Evolutionary conservation across 2,888 invertebrate genomes (phyloP).

Genomic region (Scelioninae gen. 2): DNA sequence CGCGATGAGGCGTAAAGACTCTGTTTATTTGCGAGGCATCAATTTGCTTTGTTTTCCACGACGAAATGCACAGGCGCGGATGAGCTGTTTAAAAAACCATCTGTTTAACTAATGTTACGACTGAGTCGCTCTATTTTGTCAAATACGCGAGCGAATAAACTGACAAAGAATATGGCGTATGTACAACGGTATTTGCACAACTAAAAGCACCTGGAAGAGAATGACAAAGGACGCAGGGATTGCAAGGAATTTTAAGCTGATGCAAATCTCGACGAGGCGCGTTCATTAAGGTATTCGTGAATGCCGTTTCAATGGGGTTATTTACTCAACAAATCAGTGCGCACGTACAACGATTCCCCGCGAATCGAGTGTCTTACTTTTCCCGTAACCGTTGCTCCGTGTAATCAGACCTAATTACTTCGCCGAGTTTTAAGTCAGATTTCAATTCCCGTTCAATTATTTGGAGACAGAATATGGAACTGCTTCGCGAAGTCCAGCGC

Average conservation of each 20-base stretch:
- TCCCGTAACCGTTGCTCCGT: slow-evolving; percentile 23
- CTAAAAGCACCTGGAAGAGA: slow-evolving; percentile 65
- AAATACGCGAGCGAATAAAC: slow-evolving; percentile 55
- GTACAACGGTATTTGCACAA: slow-evolving; percentile 63
- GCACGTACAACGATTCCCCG: slow-evolving; percentile 56
- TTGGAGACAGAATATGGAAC: neutral
- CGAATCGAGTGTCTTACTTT: slow-evolving; percentile 52
- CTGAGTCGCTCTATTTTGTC: slow-evolving; percentile 49
- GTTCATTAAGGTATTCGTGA: slow-evolving; percentile 63
- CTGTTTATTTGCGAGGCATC: slow-evolving; percentile 28
- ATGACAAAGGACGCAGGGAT: slow-evolving; percentile 62
- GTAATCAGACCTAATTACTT: slow-evolving; percentile 44
- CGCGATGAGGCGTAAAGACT: slow-evolving; percentile 4
- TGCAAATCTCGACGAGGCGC: slow-evolving; percentile 66
- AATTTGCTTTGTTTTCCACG: slow-evolving; percentile 31
- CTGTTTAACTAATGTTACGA: slow-evolving; percentile 51
- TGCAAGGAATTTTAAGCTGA: slow-evolving; percentile 67
- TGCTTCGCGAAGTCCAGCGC: too few species aligned
- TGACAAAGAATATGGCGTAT: slow-evolving; percentile 46
- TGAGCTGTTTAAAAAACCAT: slow-evolving; percentile 54
- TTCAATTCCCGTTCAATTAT: slow-evolving; percentile 13
- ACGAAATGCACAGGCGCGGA: slow-evolving; percentile 25
- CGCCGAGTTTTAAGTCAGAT: slow-evolving; percentile 10
- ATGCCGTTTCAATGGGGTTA: slow-evolving; percentile 59
- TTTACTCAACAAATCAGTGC: slow-evolving; percentile 60